These are phyloP conservation scores for Polydrusus tereticollis DNA, from an alignment of 2,888 invertebrate genomes.

Conservation along the genomic window DNA sequence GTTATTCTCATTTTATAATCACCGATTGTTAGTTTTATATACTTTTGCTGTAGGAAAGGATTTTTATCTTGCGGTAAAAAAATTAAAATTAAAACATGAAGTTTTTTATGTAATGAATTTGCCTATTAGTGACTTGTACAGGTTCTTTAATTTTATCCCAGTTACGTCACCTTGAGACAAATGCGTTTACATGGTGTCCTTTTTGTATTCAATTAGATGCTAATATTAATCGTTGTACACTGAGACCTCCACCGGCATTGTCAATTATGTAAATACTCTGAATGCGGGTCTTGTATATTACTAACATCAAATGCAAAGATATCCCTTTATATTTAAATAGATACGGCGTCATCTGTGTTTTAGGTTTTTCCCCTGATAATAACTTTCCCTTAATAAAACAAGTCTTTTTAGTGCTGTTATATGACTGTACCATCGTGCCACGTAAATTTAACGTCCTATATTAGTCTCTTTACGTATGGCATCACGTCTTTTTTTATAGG, in stretches of 20 bases:
- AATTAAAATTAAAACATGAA: no score
- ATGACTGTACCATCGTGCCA: conserved; percentile 9
- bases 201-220: conserved; percentile 51
- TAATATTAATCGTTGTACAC: conserved; percentile 48
- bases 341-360: conserved; percentile 45
- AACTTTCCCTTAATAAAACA: conserved; percentile 28
- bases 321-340: conserved; percentile 49
- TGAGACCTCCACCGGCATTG: conserved; percentile 45
- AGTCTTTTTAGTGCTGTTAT: conserved; percentile 12
- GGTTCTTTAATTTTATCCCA: neutral
- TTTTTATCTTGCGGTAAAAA: neutral
- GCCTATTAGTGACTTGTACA: no score
- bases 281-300: conserved; percentile 45
- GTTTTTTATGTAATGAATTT: no score
- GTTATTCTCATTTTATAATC: conserved; percentile 26
- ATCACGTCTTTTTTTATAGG: neutral
- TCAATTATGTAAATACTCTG: conserved; percentile 50
- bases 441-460: neutral
- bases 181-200: conserved; percentile 40
- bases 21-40: conserved; percentile 5
- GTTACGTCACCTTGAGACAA: neutral
- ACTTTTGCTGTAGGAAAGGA: neutral
- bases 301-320: conserved; percentile 48
- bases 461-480: neutral
- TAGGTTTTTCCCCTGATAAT: conserved; percentile 35